phyloP scores from a whole-genome alignment of 2,888 invertebrate genomes.

The Zygaena filipendulae region DNA sequence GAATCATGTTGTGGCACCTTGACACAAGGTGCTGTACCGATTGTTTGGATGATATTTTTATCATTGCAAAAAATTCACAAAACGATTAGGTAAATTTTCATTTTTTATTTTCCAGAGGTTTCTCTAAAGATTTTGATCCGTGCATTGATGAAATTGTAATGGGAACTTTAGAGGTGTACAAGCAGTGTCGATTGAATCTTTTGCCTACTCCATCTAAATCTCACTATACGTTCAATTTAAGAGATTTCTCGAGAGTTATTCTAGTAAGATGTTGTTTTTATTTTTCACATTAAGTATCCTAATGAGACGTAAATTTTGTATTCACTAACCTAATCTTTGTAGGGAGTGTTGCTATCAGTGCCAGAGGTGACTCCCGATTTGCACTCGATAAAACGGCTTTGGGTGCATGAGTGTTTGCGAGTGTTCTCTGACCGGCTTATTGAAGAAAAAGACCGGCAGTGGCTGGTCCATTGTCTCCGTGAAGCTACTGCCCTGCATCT shows the following conservation, averaged over 20 bases:
- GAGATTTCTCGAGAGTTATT: conserved; percentile 94
- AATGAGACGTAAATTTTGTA: no score
- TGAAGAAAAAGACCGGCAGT: conserved; percentile 82
- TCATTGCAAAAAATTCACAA: no score
- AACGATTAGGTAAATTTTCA: background rate
- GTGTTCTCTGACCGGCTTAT: conserved; percentile 94
- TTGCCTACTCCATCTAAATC: conserved; percentile 94
- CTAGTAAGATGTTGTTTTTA: conserved; percentile 61
- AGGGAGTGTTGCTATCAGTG: conserved; percentile 91
- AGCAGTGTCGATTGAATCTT: conserved; percentile 81
- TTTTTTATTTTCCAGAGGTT: conserved; percentile 73
- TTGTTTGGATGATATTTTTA: background rate
- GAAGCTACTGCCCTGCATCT: conserved; percentile 69
- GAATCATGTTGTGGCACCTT: conserved; percentile 95
- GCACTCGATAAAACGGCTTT: conserved; percentile 87
- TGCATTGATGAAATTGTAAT: conserved; percentile 89
- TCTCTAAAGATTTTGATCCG: conserved; percentile 93
- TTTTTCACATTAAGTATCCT: no score
- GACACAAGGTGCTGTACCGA: conserved; percentile 77
- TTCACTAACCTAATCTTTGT: no score
- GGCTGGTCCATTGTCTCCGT: conserved; percentile 81
- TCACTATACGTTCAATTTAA: conserved; percentile 93
- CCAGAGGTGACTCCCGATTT: conserved; percentile 92
- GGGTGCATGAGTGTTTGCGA: conserved; percentile 94
- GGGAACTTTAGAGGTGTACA: conserved; percentile 90